Conservation (phyloP, 2,113 vertebrate species). For the Plecotus auritus region DNA sequence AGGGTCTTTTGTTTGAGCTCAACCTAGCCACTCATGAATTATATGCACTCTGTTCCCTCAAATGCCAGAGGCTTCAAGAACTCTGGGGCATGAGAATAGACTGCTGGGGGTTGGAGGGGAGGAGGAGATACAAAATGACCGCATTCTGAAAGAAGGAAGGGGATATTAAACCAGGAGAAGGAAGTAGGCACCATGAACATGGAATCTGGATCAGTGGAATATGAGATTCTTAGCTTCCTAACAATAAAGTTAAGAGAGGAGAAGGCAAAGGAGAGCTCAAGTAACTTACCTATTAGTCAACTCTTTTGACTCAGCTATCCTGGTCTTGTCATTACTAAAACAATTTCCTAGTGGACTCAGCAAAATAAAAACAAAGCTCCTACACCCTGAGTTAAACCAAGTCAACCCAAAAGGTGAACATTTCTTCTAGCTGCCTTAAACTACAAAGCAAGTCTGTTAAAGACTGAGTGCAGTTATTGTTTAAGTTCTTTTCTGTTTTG, state of each 20-base stretch:
- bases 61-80: not conserved
- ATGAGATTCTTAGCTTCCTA: conserved; percentile 7
- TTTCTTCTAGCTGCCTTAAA: not conserved
- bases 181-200: not conserved
- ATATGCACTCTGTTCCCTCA: not conserved
- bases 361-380: not conserved
- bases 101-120: not conserved
- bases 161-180: not conserved
- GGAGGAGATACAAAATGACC: not conserved
- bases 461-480: not conserved
- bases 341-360: not conserved
- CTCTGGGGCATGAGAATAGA: not conserved
- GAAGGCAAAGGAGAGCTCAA: not conserved
- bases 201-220: not conserved
- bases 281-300: not conserved
- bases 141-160: not conserved
- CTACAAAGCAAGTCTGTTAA: not conserved
- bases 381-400: not conserved
- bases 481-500: not conserved
- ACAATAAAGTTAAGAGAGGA: not conserved
- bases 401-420: not conserved
- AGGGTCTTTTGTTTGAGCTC: not conserved
- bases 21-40: not conserved
- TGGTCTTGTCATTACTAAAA: not conserved
- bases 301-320: not conserved